Evolutionary conservation across 2,888 invertebrate species (phyloP).

Genomic region (Philopedon plagiatum): DNA sequence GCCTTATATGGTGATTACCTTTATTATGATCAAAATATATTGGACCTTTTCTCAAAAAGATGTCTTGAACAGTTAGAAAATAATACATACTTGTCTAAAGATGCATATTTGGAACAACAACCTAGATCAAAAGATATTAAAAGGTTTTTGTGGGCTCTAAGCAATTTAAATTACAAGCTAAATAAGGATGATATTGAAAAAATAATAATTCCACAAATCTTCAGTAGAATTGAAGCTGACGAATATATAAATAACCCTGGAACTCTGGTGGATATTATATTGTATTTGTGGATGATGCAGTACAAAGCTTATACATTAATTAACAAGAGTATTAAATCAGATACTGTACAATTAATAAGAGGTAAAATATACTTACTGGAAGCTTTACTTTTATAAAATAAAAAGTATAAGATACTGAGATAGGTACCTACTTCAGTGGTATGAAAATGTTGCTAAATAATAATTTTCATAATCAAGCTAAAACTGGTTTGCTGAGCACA

Average conservation of each 20-base stretch:
- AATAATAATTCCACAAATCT: slow-evolving; percentile 62
- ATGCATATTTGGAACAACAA: slow-evolving; percentile 54
- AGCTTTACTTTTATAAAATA: background rate
- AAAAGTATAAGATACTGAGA: background rate
- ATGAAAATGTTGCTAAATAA: too few species aligned
- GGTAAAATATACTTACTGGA: slow-evolving; percentile 49
- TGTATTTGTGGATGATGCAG: slow-evolving; percentile 68
- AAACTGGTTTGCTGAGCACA: too few species aligned
- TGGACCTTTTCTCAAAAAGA: slow-evolving; percentile 60
- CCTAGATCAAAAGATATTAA: slow-evolving; percentile 68
- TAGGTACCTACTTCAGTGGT: too few species aligned
- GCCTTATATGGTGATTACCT: slow-evolving; percentile 67
- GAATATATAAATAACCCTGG: slow-evolving; percentile 59
- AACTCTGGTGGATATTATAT: slow-evolving; percentile 62
- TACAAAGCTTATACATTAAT: slow-evolving; percentile 62
- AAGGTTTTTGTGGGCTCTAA: slow-evolving; percentile 67
- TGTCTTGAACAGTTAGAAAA: slow-evolving; percentile 60
- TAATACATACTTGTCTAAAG: slow-evolving; percentile 50
- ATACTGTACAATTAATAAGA: slow-evolving; percentile 51
- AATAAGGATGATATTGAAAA: slow-evolving; percentile 57
- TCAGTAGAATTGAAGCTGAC: slow-evolving; percentile 55
- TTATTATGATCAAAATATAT: slow-evolving; percentile 63
- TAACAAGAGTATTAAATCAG: slow-evolving; percentile 57
- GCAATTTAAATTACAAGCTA: slow-evolving; percentile 61
- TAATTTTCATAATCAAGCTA: too few species aligned